Evolutionary conservation across 2,888 invertebrate genomes (phyloP).

Genomic region (Oegoconia quadripuncta): DNA sequence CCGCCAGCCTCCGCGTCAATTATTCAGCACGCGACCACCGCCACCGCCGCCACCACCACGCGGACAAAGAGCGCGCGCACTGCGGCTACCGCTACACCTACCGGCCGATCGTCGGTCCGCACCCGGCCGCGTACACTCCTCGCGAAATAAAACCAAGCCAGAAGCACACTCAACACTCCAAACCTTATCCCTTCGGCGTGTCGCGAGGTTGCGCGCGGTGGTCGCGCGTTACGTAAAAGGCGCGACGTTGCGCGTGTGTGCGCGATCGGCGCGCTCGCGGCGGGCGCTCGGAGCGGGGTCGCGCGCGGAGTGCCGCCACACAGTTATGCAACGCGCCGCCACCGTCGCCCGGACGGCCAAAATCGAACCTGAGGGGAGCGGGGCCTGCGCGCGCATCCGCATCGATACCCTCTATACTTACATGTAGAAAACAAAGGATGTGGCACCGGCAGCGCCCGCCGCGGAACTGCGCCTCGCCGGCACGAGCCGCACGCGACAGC

Average conservation of each 20-base stretch:
- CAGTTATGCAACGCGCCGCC: conserved; percentile 76
- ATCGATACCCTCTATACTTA: conserved; percentile 44
- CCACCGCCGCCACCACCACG: conserved; percentile 37
- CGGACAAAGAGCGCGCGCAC: conserved; percentile 63
- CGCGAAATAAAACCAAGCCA: conserved; percentile 40
- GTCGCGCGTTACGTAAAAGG: conserved; percentile 75
- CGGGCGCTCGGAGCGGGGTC: conserved; percentile 72
- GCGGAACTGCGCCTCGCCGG: background rate
- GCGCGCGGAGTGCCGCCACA: conserved; percentile 74
- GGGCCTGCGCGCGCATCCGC: conserved; percentile 67
- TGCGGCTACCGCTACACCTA: conserved; percentile 61
- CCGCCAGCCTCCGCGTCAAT: conserved; percentile 72
- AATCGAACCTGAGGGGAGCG: conserved; percentile 66
- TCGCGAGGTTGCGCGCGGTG: conserved; percentile 47
- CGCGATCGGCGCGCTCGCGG: conserved; percentile 66
- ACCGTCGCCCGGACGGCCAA: conserved; percentile 53
- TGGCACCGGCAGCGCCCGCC: conserved; percentile 8
- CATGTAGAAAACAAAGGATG: conserved; percentile 12
- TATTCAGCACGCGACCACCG: conserved; percentile 65
- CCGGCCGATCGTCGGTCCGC: conserved; percentile 51
- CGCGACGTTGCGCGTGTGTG: conserved; percentile 64
- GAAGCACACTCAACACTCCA: conserved; percentile 57
- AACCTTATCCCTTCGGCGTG: conserved; percentile 39
- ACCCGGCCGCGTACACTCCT: conserved; percentile 37
- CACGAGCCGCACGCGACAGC: background rate